Percentiles rank a stretch among this genome's conserved stretches.
Conservation (phyloP, 1,140 invertebrate genomes). For the Drosophila kanapiae region DNA sequence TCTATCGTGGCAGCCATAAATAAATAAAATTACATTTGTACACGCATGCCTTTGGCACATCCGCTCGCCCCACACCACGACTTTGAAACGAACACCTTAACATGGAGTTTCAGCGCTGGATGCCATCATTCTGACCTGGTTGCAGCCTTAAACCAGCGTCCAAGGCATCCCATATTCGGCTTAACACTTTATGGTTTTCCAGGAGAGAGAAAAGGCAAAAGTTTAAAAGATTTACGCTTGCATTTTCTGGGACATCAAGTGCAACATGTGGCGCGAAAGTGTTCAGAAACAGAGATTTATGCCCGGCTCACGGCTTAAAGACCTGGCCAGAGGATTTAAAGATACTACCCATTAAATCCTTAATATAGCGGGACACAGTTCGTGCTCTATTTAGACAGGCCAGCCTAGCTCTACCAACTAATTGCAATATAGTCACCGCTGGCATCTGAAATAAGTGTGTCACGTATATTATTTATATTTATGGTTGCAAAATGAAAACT, state of each 20-base stretch:
- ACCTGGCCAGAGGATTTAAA: slow-evolving; percentile 15
- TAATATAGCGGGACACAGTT: slow-evolving; percentile 8
- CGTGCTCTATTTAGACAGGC: slow-evolving; percentile 26
- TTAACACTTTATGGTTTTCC: slow-evolving; percentile 10
- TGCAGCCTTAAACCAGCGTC: slow-evolving; percentile 3
- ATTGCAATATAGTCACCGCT: slow-evolving; percentile 25
- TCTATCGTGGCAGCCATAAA: slow-evolving; percentile 59
- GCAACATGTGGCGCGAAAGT: slow-evolving; percentile 66
- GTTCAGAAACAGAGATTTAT: slow-evolving; percentile 50
- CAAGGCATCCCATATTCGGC: slow-evolving; percentile 40
- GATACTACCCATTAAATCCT: slow-evolving; percentile 29
- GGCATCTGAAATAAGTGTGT: slow-evolving; percentile 14
- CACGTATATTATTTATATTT: slow-evolving; percentile 26
- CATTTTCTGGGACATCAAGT: slow-evolving; percentile 62
- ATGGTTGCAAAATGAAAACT: slow-evolving; percentile 26
- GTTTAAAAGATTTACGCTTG: slow-evolving; percentile 71
- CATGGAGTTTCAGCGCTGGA: not conserved
- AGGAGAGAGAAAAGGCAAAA: slow-evolving; percentile 22
- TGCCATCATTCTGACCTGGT: not conserved
- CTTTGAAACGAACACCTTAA: slow-evolving; percentile 61
- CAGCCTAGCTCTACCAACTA: slow-evolving; percentile 17
- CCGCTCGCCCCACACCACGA: slow-evolving; percentile 45
- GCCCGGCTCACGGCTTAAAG: slow-evolving; percentile 48
- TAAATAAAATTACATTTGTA: slow-evolving; percentile 75
- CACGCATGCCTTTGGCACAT: slow-evolving; percentile 46